Conservation (phyloP, 2,888 invertebrate species). For the Hyalella azteca region DNA sequence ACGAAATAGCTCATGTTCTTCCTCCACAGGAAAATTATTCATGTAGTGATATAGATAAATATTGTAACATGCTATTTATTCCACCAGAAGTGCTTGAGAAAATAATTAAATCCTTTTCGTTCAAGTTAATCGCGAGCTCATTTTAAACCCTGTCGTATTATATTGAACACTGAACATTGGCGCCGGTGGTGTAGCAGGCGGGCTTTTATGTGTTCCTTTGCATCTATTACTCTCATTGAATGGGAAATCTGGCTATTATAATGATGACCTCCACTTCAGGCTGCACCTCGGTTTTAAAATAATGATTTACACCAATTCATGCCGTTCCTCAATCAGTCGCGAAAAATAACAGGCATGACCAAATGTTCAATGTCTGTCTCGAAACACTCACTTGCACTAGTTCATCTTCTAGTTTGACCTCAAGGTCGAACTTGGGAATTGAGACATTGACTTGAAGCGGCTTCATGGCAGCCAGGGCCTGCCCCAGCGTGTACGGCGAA, state of each 20-base stretch:
- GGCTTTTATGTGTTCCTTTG: too few species aligned
- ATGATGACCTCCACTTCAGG: neutral
- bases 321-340: neutral
- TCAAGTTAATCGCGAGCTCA: too few species aligned
- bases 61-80: too few species aligned
- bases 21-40: too few species aligned
- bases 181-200: too few species aligned
- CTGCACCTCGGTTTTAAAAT: neutral
- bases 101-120: too few species aligned
- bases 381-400: conserved; percentile 22
- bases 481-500: conserved; percentile 2
- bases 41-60: too few species aligned
- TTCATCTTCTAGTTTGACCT: neutral
- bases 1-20: too few species aligned
- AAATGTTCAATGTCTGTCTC: too few species aligned
- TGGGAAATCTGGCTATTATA: neutral
- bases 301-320: neutral
- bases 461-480: neutral
- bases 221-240: neutral
- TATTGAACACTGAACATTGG: too few species aligned
- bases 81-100: too few species aligned
- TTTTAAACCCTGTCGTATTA: too few species aligned
- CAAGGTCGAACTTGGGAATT: conserved; percentile 25
- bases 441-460: neutral
- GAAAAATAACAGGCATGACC: neutral